These are phyloP conservation scores for Melanchra persicariae DNA, from an alignment of 2,888 invertebrate genomes.

Conservation along the genomic window DNA sequence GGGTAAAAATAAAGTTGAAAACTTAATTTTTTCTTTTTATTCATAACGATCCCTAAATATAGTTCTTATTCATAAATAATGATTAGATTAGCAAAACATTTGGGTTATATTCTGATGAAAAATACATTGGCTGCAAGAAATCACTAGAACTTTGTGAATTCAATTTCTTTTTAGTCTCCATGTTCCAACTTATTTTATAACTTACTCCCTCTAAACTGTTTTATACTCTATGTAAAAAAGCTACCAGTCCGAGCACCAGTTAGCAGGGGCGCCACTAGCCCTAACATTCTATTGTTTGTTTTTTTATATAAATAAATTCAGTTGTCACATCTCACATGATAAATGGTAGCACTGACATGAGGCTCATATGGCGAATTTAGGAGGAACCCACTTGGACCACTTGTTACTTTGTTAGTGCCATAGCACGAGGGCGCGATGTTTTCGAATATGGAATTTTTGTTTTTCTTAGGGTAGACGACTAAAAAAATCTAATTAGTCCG, in stretches of 20 bases:
- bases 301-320: slow-evolving; percentile 90
- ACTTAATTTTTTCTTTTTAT: too few relatives aligned
- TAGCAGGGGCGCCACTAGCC: slow-evolving; percentile 81
- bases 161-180: not conserved
- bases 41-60: too few relatives aligned
- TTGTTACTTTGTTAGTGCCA: slow-evolving; percentile 76
- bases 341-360: slow-evolving; percentile 86
- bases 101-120: too few relatives aligned
- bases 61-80: too few relatives aligned
- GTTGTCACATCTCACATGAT: slow-evolving; percentile 89
- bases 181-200: not conserved
- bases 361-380: slow-evolving; percentile 88
- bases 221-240: slow-evolving; percentile 74
- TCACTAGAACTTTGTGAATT: not conserved
- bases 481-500: too few relatives aligned
- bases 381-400: slow-evolving; percentile 84
- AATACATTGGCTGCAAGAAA: too few relatives aligned
- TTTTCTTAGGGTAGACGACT: too few relatives aligned
- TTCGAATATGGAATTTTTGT: slow-evolving; percentile 65
- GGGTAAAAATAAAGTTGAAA: too few relatives aligned
- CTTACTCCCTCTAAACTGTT: slow-evolving; percentile 54
- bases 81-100: too few relatives aligned
- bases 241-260: slow-evolving; percentile 77
- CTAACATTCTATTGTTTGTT: slow-evolving; percentile 85
- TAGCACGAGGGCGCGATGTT: slow-evolving; percentile 72